A percentile compares a stretch with the other conserved stretches of the same genome.
phyloP scores from a whole-genome alignment of 2,797 vertebrate genomes.

The Liparis tanakae region DNA sequence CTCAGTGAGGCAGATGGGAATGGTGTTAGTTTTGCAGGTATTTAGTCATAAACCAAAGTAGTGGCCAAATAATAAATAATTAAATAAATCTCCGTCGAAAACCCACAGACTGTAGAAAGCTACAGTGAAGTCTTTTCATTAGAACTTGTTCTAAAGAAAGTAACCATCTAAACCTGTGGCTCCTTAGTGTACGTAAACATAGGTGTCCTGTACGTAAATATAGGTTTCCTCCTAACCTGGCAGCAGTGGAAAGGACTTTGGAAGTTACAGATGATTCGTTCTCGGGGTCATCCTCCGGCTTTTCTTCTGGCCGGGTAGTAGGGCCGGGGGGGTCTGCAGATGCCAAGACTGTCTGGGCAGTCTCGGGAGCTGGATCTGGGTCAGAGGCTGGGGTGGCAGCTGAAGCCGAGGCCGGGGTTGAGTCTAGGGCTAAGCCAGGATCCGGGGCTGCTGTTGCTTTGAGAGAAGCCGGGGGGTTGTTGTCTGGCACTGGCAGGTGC shows the following conservation, averaged over 20 bases:
- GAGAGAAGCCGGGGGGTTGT: conserved; percentile 15
- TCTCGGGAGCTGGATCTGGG: conserved; percentile 24
- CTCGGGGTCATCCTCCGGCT: conserved; percentile 50
- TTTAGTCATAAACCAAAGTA: background rate
- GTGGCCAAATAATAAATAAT: background rate
- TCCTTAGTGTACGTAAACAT: background rate
- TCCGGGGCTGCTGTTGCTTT: conserved; percentile 31
- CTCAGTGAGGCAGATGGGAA: background rate
- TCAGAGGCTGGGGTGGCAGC: background rate
- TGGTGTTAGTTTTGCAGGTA: no score
- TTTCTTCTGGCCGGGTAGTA: conserved; percentile 56
- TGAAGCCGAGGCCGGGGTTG: conserved; percentile 16
- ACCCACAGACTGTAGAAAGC: background rate
- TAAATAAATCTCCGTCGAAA: background rate
- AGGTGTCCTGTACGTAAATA: background rate
- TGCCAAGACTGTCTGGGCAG: no score
- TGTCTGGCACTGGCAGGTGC: conserved; percentile 33
- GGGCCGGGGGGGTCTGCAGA: conserved; percentile 14
- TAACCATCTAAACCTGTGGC: background rate
- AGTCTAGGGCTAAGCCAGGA: background rate
- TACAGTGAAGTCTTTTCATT: background rate
- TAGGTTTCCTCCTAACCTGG: conserved; percentile 67
- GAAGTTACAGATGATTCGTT: conserved; percentile 44
- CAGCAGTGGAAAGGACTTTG: conserved; percentile 59
- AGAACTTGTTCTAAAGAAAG: background rate